Evolutionary conservation across 2,797 vertebrate genomes (phyloP), one percentile per base, ranked within the genome.

Genomic region (Enteromius mattozi): DNA sequence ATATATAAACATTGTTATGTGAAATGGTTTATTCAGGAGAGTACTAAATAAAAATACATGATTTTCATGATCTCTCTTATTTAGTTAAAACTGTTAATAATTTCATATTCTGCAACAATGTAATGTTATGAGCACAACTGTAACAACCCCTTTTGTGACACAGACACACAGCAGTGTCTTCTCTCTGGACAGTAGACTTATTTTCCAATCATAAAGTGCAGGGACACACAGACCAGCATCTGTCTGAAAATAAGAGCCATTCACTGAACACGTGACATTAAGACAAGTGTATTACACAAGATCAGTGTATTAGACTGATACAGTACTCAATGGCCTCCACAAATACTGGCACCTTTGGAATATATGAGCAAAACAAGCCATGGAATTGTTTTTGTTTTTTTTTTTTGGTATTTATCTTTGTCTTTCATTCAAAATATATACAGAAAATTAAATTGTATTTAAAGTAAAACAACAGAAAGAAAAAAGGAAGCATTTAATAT

Each of bases 171-270:
- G 33, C 7, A 10, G 12, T 5, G 6, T n/a, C 33, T 77, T 77
- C 51, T 37, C 49, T 77, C 74, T 10, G 10, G 14, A 78, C 59
- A 63, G 56, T 4, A 9, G 37, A 42, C 59, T 47, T 78, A 8
- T 42, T 65, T 47, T 30, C 4, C 56, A 30, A 65, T 63, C 59
- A 47, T 45, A 63, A 79, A 77, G 9, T 37, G 49, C 49, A 75
- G 19, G 6, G 10, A n/a, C 51, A 24, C 37, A 78, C 76, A 65
- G 19, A 63, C 8, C 9, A 30, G 40, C 77, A 33, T 65, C 40
- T 65, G 59, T 79, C 24, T 66, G 61, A 33, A 16, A 35, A 66
- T n/a, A 66, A 66, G 42, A 79, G 49, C 30, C 49, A 7, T 76
- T 35, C 47, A 54, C 42, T 8, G 40, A 65, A 30, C 61, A 33